These are phyloP conservation scores for Diadophis punctatus DNA, from an alignment of 2,113 vertebrate species.

Conservation along the genomic window DNA sequence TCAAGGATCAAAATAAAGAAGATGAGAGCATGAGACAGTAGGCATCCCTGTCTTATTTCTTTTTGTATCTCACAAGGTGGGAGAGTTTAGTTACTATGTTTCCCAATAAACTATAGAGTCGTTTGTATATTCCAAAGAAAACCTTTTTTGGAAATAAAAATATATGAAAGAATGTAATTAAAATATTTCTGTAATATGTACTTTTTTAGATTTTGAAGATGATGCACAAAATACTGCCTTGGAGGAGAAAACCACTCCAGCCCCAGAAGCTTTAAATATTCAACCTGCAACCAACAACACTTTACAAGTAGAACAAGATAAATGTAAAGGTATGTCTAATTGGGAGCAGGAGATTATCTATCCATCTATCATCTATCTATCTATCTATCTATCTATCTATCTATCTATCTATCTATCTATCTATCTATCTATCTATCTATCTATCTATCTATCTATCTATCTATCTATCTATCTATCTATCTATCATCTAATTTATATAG, in stretches of 20 bases:
- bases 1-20: not conserved
- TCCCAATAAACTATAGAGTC: not conserved
- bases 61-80: not conserved
- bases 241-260: conserved; percentile 46
- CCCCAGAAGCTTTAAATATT: conserved; percentile 35
- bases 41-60: not conserved
- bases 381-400: too few relatives aligned
- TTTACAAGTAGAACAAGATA: conserved; percentile 51
- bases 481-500: not conserved
- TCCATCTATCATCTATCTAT: too few relatives aligned
- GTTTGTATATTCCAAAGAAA: not conserved
- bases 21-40: not conserved
- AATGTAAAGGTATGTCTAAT: conserved; percentile 54
- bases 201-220: conserved; percentile 49
- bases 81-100: not conserved
- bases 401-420: too few relatives aligned
- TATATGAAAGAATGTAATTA: not conserved
- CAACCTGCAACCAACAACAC: conserved; percentile 31
- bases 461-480: too few relatives aligned
- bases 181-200: conserved; percentile 2
- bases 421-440: too few relatives aligned
- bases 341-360: not conserved
- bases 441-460: too few relatives aligned
- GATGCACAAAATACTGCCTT: conserved; percentile 38
- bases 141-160: not conserved